A percentile compares a stretch with the other conserved stretches of the same genome.
These are phyloP conservation scores for Hipposideros larvatus DNA, from an alignment of 2,797 vertebrate species.

Conservation along the genomic window DNA sequence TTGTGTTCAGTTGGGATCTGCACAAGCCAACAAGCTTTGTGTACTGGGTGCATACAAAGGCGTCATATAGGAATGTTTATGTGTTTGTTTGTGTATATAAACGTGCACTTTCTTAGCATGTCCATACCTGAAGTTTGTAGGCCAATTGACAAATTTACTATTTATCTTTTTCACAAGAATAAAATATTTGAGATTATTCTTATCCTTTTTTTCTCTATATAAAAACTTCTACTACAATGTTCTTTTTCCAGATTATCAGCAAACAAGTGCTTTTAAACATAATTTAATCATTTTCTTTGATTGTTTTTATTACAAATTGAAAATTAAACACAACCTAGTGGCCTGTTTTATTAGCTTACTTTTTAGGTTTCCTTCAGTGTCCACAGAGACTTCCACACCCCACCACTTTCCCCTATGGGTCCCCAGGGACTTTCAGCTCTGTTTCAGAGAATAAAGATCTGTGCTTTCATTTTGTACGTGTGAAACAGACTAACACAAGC, in stretches of 20 bases:
- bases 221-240: background rate
- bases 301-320: background rate
- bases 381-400: conserved; percentile 24
- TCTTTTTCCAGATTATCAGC: conserved; percentile 28
- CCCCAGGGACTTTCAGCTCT: background rate
- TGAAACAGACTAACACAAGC: conserved; percentile 37
- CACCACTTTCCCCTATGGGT: background rate
- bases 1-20: background rate
- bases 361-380: conserved; percentile 47
- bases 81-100: background rate
- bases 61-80: background rate
- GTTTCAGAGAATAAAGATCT: conserved; percentile 50
- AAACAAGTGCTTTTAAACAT: conserved; percentile 35
- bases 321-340: conserved; percentile 53
- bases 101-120: background rate
- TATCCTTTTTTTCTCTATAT: background rate
- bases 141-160: background rate
- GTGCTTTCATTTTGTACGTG: conserved; percentile 63
- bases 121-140: background rate
- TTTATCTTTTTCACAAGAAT: background rate
- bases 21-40: background rate
- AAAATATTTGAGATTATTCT: background rate
- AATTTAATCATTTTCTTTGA: conserved; percentile 29
- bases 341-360: conserved; percentile 8
- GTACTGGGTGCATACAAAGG: background rate